Conservation (phyloP, 2,797 vertebrate genomes). For the Myotis vivesi region DNA sequence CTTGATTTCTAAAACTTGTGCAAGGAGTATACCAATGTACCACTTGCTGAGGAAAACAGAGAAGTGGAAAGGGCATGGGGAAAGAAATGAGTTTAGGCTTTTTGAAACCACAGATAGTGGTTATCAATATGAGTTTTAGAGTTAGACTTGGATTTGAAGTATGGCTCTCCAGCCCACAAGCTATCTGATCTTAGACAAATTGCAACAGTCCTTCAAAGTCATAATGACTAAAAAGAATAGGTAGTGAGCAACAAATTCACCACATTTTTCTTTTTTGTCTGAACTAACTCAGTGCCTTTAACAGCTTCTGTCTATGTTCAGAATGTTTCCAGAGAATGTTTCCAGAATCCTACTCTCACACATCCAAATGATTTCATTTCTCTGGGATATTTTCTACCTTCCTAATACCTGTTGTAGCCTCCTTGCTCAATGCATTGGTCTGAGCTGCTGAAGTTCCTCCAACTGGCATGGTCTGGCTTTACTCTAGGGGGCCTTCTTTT, state of each 20-base stretch:
- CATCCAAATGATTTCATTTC: background rate
- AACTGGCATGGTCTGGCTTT: background rate
- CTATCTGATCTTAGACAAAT: background rate
- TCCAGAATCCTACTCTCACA: background rate
- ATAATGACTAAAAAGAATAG: background rate
- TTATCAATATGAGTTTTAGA: background rate
- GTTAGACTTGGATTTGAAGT: background rate
- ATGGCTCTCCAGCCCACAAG: background rate
- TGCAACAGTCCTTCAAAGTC: background rate
- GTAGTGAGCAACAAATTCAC: background rate
- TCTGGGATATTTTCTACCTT: background rate
- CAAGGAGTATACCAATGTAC: background rate
- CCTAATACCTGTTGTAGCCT: background rate
- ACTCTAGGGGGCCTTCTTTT: background rate
- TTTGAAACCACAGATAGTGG: background rate
- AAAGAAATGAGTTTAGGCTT: background rate
- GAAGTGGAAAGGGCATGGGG: background rate
- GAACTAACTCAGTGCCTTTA: background rate
- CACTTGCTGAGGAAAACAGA: background rate
- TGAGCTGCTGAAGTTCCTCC: background rate
- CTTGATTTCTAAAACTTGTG: conserved; percentile 4
- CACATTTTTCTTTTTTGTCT: background rate
- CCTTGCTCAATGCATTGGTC: background rate
- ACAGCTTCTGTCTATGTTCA: background rate
- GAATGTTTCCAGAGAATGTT: background rate